These are phyloP conservation scores for Caranx melampygus DNA, from an alignment of 2,113 vertebrate species.

Conservation along the genomic window DNA sequence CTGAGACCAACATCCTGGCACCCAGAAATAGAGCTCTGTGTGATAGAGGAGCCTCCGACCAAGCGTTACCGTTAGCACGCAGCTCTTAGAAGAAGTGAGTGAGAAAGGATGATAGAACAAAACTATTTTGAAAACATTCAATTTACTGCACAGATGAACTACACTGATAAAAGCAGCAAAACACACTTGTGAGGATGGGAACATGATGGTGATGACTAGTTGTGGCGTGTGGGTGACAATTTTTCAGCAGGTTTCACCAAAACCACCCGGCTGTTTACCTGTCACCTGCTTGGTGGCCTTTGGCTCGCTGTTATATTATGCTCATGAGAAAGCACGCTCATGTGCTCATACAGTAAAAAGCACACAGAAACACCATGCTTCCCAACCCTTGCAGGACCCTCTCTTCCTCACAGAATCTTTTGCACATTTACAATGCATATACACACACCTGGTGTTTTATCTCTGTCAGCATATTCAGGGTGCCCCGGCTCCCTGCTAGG, in stretches of 20 bases:
- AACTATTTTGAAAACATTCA: conserved; percentile 32
- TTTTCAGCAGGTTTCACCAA: conserved; percentile 36
- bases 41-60: conserved; percentile 55
- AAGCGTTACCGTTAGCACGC: conserved; percentile 41
- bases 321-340: conserved; percentile 27
- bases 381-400: conserved; percentile 44
- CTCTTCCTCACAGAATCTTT: conserved; percentile 52
- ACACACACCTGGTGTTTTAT: conserved; percentile 72
- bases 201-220: background rate
- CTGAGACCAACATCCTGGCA: conserved; percentile 79
- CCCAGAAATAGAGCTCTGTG: conserved; percentile 77
- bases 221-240: conserved; percentile 27
- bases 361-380: conserved; percentile 25
- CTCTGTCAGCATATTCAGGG: conserved; percentile 74
- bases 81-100: conserved; percentile 25
- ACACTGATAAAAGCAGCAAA: background rate
- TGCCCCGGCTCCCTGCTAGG: conserved; percentile 67
- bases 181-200: conserved; percentile 8
- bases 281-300: conserved; percentile 22
- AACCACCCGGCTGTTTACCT: background rate
- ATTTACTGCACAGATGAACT: conserved; percentile 17
- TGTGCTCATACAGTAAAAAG: conserved; percentile 3
- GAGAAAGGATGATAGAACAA: conserved; percentile 1
- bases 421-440: conserved; percentile 48
- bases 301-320: conserved; percentile 41